Conservation (phyloP, 2,797 vertebrate genomes). For the Pangasius krempfi region DNA sequence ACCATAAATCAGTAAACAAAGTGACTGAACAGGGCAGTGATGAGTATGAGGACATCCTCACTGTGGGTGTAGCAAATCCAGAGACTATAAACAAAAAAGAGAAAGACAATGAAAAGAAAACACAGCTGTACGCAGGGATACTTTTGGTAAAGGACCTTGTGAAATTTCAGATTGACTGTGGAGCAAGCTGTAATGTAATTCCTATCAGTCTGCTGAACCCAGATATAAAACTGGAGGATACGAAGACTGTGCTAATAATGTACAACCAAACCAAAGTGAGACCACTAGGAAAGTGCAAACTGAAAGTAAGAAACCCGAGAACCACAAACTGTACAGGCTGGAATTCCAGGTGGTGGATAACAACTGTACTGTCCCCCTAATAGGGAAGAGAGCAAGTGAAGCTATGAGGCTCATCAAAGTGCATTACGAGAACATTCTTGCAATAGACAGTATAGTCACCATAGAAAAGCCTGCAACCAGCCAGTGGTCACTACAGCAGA, state of each 20-base stretch:
- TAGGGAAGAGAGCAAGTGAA: not conserved
- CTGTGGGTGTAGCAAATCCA: not conserved
- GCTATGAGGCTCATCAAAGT: conserved; percentile 43
- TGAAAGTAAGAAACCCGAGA: not conserved
- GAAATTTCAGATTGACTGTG: conserved; percentile 43
- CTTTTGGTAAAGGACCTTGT: not conserved
- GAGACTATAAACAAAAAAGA: not conserved
- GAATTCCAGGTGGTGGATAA: not conserved
- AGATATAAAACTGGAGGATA: not conserved
- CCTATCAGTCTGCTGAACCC: conserved; percentile 13
- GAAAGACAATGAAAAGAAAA: not conserved
- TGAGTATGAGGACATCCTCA: not conserved
- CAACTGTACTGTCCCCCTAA: not conserved
- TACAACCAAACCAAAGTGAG: conserved; percentile 40
- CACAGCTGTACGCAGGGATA: conserved; percentile 23
- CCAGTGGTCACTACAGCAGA: not conserved
- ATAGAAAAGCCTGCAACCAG: not conserved
- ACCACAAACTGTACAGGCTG: not conserved
- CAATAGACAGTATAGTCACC: conserved; percentile 27
- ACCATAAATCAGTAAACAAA: not conserved
- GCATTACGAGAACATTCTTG: conserved; percentile 35
- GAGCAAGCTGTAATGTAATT: conserved; percentile 22
- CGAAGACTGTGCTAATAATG: conserved; percentile 36
- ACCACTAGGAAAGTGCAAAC: conserved; percentile 6
- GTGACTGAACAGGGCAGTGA: not conserved